Conservation (phyloP, 2,888 invertebrate genomes). For the Andricus quercusramuli region DNA sequence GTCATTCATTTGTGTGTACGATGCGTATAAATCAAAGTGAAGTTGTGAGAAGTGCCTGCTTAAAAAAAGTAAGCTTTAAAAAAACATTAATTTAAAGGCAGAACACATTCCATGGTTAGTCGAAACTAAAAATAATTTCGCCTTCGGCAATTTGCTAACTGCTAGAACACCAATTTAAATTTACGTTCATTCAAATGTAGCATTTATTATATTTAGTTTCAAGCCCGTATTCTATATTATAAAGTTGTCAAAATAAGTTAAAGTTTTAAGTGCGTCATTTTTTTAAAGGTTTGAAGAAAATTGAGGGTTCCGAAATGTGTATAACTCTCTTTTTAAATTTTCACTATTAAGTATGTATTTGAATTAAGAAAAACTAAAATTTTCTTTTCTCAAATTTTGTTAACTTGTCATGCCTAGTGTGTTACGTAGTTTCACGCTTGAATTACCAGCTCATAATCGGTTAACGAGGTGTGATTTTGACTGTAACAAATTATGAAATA, state of each 20-base stretch:
- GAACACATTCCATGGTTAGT: background rate
- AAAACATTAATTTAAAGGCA: slow-evolving; percentile 1
- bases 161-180: background rate
- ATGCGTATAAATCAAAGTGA: background rate
- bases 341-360: no score
- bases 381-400: no score
- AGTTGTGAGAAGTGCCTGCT: background rate
- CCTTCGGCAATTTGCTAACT: background rate
- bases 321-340: no score
- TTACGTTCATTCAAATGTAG: background rate
- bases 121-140: background rate
- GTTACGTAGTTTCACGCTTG: background rate
- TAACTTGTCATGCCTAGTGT: background rate
- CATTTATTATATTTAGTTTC: background rate
- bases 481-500: background rate
- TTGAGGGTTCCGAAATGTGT: no score
- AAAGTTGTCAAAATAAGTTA: no score
- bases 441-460: background rate
- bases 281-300: no score
- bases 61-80: background rate
- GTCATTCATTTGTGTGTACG: background rate
- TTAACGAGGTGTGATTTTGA: background rate
- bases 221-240: no score
- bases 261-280: no score
- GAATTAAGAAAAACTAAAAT: no score